phyloP scores from a whole-genome alignment of 2,113 vertebrate genomes.

The Amazona guildingii region DNA sequence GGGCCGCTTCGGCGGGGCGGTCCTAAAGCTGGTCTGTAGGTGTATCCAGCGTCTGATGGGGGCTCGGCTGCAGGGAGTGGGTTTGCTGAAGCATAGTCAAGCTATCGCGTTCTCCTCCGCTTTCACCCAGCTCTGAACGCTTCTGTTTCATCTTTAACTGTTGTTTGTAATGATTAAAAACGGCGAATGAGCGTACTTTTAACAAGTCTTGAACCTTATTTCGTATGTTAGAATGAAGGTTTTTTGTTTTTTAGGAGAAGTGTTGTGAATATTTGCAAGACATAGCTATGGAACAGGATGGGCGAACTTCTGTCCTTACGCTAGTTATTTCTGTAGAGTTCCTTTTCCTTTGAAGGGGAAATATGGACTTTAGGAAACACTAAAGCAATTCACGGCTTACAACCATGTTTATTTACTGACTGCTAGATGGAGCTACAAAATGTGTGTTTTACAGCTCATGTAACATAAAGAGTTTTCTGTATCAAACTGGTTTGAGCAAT shows the following conservation, averaged over 20 bases:
- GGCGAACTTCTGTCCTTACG: background rate
- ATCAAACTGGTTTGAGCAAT: background rate
- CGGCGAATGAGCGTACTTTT: accelerated
- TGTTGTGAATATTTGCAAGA: background rate
- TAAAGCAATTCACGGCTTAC: background rate
- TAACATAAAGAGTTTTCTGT: accelerated
- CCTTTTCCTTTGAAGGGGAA: background rate
- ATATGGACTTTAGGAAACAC: background rate
- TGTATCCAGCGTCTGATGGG: accelerated
- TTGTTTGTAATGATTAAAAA: background rate
- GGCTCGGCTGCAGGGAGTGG: background rate
- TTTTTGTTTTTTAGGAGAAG: too few species aligned
- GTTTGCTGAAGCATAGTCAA: accelerated
- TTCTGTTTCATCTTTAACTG: accelerated
- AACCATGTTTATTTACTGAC: accelerated
- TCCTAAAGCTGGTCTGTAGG: accelerated
- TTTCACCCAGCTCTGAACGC: background rate
- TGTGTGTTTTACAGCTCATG: accelerated
- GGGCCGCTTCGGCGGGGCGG: background rate
- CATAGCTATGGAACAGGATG: background rate
- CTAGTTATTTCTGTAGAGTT: background rate
- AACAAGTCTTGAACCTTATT: background rate
- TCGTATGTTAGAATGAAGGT: background rate
- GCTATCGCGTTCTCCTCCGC: accelerated
- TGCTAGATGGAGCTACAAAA: background rate